Conservation (phyloP, 2,797 vertebrate genomes). For the Etheostoma nigrum region DNA sequence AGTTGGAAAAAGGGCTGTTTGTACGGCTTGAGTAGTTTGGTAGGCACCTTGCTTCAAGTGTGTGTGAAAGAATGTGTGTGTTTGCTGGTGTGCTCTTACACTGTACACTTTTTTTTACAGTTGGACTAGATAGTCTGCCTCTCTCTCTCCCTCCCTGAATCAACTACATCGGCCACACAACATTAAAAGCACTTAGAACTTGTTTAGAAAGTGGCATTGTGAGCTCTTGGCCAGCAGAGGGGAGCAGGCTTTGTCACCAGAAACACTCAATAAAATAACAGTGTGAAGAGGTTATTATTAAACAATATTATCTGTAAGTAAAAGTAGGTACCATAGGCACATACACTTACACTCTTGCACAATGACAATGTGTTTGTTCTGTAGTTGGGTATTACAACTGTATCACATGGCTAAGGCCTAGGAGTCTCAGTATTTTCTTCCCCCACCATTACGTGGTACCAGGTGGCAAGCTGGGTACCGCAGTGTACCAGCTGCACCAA, state of each 20-base stretch:
- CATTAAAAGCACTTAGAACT: slow-evolving; percentile 40
- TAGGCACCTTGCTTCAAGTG: slow-evolving; percentile 30
- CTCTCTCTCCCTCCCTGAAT: slow-evolving; percentile 10
- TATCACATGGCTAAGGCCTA: slow-evolving; percentile 60
- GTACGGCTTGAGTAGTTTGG: slow-evolving; percentile 35
- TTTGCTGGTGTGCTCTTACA: slow-evolving; percentile 27
- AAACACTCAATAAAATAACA: slow-evolving; percentile 35
- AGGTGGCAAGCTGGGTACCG: slow-evolving; percentile 61
- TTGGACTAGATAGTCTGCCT: slow-evolving; percentile 13
- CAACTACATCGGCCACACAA: slow-evolving; percentile 27
- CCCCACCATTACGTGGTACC: slow-evolving; percentile 27
- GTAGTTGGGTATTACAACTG: slow-evolving; percentile 47
- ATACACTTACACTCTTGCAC: slow-evolving; percentile 17
- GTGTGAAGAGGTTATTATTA: not conserved
- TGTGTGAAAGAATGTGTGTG: slow-evolving; percentile 22
- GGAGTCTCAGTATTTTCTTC: slow-evolving; percentile 14
- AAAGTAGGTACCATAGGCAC: slow-evolving; percentile 1
- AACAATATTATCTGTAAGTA: slow-evolving; percentile 4
- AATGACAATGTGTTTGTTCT: slow-evolving; percentile 47
- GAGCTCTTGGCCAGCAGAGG: slow-evolving; percentile 72
- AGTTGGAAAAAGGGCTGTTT: slow-evolving; percentile 35
- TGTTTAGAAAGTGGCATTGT: slow-evolving; percentile 54
- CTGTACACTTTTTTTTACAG: slow-evolving; percentile 14
- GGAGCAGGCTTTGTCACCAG: slow-evolving; percentile 67
- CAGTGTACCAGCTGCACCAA: slow-evolving; percentile 52